Evolutionary conservation across 2,888 invertebrate species (phyloP), one percentile per base, ranked within the genome.

Genomic region (Drosophila prostipennis): DNA sequence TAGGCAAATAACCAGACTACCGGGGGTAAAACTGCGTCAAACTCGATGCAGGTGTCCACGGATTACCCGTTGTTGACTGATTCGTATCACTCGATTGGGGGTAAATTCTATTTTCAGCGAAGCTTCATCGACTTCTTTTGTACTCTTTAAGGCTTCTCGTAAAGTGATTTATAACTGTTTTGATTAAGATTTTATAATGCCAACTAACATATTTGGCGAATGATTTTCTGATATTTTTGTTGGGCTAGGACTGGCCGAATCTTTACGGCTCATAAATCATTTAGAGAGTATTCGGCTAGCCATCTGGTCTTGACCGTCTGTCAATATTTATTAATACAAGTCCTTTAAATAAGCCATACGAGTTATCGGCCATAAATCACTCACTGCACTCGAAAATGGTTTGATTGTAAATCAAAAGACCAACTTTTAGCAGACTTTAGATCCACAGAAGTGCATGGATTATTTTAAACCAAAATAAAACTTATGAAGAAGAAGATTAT

Each of bases 41-140:
- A 14, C 32, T 39, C 16, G n/a, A 29, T 45, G 71, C 72, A 72
- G 72, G 72, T 72, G 72, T 71, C 40, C 39, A n/a, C 13, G 65
- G 54, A 54, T 54, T 49, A 69, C 14, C 14, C n/a, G 37, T 3
- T n/a, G 39, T 46, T 53, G 45, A 63, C 63, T 46, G 64, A 65
- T 63, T 53, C 39, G n/a, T 53, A 63, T 53, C 63, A 6, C 52
- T 65, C 52, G 32, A 53, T 51, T 40, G 63, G 65, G 64, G 39
- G 63, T 53, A 63, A 14, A 52, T 40, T 32, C 16, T 34, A 26
- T 26, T 10, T 14, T 16, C 32, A 13, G 11, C 52, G 10, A 4
- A 63, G n/a, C 34, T 13, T 11, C 39, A n/a, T 7, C 6, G 45
- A 11, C 52, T 34, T 5, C 6, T 3, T 13, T 37, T n/a, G 16